Evolutionary conservation across 2,797 vertebrate species (phyloP), one percentile per base, ranked within the genome.

Genomic region (Eurystomus glaucurus): DNA sequence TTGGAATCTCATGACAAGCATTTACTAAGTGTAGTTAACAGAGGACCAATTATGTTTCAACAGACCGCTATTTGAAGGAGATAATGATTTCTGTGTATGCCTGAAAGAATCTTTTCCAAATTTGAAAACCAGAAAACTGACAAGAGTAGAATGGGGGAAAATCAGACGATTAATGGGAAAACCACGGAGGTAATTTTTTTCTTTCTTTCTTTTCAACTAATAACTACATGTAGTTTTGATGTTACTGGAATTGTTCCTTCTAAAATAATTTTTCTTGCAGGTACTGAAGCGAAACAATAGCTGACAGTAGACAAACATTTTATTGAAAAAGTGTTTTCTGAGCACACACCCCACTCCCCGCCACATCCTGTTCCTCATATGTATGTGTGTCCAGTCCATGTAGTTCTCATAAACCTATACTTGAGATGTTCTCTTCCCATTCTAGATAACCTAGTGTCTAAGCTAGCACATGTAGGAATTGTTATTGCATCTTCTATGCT

Each of bases 81-180:
- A 99, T 98, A 99, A 99, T 98, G 99, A 99, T 95, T 99, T 99
- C 98, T 99, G 99, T 98, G 98, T 99, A 77, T 99, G 99, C 97
- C 98, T 99, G 93, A 99, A 99, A 97, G 99, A 99, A 95, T 99
- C 99, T 93, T 99, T 99, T 90, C 99, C 99, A 86, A 99, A 99
- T 96, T 97, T 99, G 85, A 99, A 99, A 98, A 99, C 99, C 52
- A 99, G 99, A 97, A 99, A 99, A 96, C 95, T 99, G 97, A 99
- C 99, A 28, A 98, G 99, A 97, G 99, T 99, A 82, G 99, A 99
- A 93, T 99, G 99, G 99, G 99, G 99, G 41, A 99, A 99, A 96
- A 99, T 99, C 97, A 99, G 99, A 91, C 98, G 99, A 80, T 98
- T 99, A 78, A 99, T 99, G 99, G 99, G 99, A 82, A 99, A 99